These are phyloP conservation scores for Heliconius himera DNA, from an alignment of 1,140 invertebrate genomes.

Conservation along the genomic window DNA sequence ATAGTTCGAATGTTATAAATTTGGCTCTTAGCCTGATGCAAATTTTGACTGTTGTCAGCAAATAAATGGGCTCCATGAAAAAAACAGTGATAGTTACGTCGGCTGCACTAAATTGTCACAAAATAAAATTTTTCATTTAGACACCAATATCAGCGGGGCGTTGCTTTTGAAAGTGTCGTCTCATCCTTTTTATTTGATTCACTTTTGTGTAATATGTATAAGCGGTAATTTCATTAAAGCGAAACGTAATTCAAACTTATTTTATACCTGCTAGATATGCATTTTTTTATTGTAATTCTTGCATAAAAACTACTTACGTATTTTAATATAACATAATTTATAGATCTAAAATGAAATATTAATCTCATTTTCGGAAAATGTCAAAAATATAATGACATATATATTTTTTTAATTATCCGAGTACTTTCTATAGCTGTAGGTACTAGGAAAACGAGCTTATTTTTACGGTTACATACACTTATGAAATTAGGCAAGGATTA, in stretches of 20 bases:
- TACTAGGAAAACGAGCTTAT: too few relatives aligned
- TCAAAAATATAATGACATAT: too few relatives aligned
- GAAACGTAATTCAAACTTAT: background rate
- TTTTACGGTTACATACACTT: too few relatives aligned
- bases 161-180: constrained; percentile 18
- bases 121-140: constrained; percentile 32
- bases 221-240: background rate
- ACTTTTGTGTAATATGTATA: constrained; percentile 17
- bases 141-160: constrained; percentile 19
- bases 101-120: constrained; percentile 59
- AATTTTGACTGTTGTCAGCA: constrained; percentile 75
- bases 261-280: background rate
- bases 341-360: too few relatives aligned
- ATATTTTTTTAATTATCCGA: too few relatives aligned
- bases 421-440: too few relatives aligned
- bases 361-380: too few relatives aligned
- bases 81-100: constrained; percentile 61
- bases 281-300: too few relatives aligned
- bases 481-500: too few relatives aligned
- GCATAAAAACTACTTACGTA: too few relatives aligned
- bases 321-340: too few relatives aligned
- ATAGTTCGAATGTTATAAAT: constrained; percentile 75
- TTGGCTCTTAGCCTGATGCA: constrained; percentile 79
- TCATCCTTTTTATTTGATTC: constrained; percentile 24
- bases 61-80: constrained; percentile 66